Evolutionary conservation across 2,888 invertebrate species (phyloP), one percentile per base, ranked within the genome.

Genomic region (Tachina grossa): DNA sequence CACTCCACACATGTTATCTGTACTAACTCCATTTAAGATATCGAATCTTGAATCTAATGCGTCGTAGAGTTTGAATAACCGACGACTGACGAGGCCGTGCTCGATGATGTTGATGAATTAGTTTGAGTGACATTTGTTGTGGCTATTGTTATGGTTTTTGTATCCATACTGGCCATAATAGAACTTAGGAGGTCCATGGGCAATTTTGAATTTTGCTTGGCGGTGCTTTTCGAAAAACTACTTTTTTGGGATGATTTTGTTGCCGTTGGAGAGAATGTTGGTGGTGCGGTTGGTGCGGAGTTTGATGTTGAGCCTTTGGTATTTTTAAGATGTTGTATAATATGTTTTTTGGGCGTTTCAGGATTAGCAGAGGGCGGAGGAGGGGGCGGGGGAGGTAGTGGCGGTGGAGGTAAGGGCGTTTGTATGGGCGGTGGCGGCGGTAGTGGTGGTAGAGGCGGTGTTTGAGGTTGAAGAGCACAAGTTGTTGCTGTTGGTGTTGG

Each of bases 81-180:
- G 0, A 71, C 43, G 9, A 71, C 43, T 14, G 79, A 49, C 3
- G 81, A 65, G 16, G 59, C 16, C 43, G 71, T 43, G 41, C 76
- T 11, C 47, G 82, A 31, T 31, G 31, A 53, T 13, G 74, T 16
- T 49, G 55, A 55, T 43, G 83, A 49, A 51, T 49, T 68, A 11
- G 81, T 39, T 68, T 71, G 75, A 45, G 45, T 63, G 43, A 49
- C 77, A 19, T 16, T 75, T 19, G 47, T 72, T 71, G 88, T 83
- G 87, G 85, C 79, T 53, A 89, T 89, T 75, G 89, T 88, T 82
- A 88, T 89, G 82, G 87, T 89, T 79, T 83, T 88, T 49, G 89
- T 91, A 87, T 92, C 93, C 93, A 93, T 93, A 88, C 92, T 92
- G 84, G 93, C 93, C 91, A 93, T 92, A 31, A 93, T 93, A 19